Percentiles rank a stretch among this genome's conserved stretches.
Evolutionary conservation across 2,113 vertebrate species (phyloP).

Genomic region (Peromyscus polionotus): DNA sequence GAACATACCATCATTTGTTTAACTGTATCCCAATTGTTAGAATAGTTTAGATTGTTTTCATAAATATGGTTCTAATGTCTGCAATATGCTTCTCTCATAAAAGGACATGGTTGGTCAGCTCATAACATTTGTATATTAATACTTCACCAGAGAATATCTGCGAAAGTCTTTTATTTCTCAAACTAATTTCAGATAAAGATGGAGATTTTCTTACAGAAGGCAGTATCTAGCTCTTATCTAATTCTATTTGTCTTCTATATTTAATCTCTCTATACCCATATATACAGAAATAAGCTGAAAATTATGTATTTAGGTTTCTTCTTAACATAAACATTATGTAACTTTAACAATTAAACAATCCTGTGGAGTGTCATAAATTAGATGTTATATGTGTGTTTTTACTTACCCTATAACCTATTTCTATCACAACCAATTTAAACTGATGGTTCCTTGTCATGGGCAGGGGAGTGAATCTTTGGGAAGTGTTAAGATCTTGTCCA

Average conservation of each 20-base stretch:
- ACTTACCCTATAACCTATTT: slow-evolving; percentile 12
- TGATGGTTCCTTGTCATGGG: neutral
- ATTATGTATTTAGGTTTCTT: slow-evolving; percentile 5
- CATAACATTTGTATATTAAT: slow-evolving; percentile 62
- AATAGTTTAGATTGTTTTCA: slow-evolving; percentile 47
- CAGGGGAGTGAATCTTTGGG: rapidly evolving
- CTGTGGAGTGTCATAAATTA: neutral
- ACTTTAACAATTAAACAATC: slow-evolving; percentile 39
- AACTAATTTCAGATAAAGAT: slow-evolving; percentile 58
- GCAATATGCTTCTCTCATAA: slow-evolving; percentile 35
- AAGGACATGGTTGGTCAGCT: slow-evolving; percentile 42
- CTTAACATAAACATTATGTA: slow-evolving; percentile 51
- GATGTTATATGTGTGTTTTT: neutral
- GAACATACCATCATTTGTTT: slow-evolving; percentile 58
- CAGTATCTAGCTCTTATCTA: neutral
- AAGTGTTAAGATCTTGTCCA: neutral
- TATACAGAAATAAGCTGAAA: neutral
- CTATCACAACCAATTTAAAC: slow-evolving; percentile 11
- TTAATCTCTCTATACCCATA: neutral
- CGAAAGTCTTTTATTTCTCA: slow-evolving; percentile 50
- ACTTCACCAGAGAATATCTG: slow-evolving; percentile 54
- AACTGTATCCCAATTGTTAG: slow-evolving; percentile 57
- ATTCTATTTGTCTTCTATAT: neutral
- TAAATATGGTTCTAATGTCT: slow-evolving; percentile 51
- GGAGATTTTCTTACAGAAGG: slow-evolving; percentile 31